Evolutionary conservation across 35 echinoderm and acorn worm genomes (phyloP).

Genomic region (Hemicentrotus pulcherrimus): DNA sequence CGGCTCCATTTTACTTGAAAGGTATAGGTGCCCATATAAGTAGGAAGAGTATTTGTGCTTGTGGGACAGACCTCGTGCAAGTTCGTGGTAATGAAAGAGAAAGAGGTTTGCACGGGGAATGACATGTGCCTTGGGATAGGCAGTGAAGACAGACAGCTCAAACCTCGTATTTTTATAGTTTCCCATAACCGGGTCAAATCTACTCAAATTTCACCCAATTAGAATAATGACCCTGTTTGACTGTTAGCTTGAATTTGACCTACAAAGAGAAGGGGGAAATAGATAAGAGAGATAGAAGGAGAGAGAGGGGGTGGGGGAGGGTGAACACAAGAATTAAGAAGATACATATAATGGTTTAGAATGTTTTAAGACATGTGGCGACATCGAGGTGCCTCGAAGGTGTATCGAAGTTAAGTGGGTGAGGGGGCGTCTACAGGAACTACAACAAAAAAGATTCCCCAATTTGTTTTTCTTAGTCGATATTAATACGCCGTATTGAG

Average conservation of each 20-base stretch:
- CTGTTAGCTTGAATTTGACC: not conserved
- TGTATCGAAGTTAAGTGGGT: not conserved
- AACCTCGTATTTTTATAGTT: not conserved
- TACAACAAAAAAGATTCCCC: not conserved
- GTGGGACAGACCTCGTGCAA: not conserved
- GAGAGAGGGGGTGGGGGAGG: not conserved
- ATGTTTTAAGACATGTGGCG: not conserved
- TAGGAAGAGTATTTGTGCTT: not conserved
- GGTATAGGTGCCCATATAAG: too few relatives aligned
- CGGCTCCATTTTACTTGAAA: too few relatives aligned
- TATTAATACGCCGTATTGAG: not conserved
- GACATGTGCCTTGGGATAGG: not conserved
- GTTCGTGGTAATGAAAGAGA: not conserved
- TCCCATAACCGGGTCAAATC: not conserved
- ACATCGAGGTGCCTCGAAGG: not conserved
- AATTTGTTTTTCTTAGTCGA: not conserved
- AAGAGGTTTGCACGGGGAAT: not conserved
- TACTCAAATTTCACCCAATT: not conserved
- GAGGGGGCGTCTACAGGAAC: not conserved
- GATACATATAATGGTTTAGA: not conserved
- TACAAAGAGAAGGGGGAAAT: not conserved
- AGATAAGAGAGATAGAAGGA: not conserved
- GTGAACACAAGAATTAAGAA: not conserved
- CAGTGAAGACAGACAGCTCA: not conserved
- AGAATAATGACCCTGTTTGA: not conserved